phyloP scores from a whole-genome alignment of 1,140 invertebrate species.

The Apocrypta bakeri region DNA sequence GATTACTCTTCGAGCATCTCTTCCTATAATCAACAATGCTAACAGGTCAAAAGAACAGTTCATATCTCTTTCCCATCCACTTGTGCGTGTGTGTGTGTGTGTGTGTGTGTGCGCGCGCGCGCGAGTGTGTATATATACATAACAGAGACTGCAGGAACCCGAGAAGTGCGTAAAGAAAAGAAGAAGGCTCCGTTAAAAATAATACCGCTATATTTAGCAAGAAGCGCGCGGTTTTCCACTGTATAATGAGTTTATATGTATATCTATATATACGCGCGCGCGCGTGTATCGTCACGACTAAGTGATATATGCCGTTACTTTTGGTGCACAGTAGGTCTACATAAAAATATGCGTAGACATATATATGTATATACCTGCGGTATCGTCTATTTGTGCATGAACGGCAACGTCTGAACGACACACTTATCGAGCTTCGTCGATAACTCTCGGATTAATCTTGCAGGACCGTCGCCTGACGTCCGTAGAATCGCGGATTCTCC shows the following conservation, averaged over 20 bases:
- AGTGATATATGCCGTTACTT: neutral
- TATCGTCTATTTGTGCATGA: too few species aligned
- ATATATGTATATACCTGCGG: neutral
- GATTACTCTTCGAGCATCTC: too few species aligned
- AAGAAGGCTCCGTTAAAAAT: slow-evolving; percentile 25
- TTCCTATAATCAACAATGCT: too few species aligned
- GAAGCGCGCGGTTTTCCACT: neutral
- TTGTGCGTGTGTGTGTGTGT: too few species aligned
- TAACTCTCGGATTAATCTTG: neutral
- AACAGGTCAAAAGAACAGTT: too few species aligned
- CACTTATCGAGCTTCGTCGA: neutral
- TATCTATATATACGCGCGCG: too few species aligned
- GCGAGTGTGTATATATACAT: too few species aligned
- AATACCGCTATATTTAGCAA: slow-evolving; percentile 38
- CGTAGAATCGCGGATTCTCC: neutral
- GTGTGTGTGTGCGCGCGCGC: neutral
- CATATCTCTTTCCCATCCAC: too few species aligned
- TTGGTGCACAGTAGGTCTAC: neutral
- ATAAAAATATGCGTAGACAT: neutral
- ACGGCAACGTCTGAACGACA: neutral
- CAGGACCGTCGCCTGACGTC: neutral
- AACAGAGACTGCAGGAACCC: neutral
- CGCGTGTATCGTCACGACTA: neutral
- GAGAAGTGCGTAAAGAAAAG: neutral
- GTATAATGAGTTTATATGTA: neutral